Conservation (phyloP, 2,113 vertebrate genomes). For the Madoqua kirkii region DNA sequence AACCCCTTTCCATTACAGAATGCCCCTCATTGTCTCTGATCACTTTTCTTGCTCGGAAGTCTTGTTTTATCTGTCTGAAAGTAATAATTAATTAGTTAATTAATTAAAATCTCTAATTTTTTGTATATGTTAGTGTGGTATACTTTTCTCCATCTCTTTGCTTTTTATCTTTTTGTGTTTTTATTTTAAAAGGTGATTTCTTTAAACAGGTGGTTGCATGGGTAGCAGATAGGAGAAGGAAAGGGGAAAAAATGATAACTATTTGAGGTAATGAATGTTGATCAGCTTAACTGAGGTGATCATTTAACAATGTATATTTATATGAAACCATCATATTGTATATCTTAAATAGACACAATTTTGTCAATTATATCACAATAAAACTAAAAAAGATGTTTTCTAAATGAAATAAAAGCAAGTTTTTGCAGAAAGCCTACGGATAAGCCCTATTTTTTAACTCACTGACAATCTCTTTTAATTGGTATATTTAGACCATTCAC, state of each 20-base stretch:
- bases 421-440: neutral
- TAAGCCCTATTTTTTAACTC: neutral
- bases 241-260: neutral
- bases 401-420: neutral
- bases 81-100: neutral
- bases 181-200: neutral
- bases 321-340: neutral
- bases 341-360: neutral
- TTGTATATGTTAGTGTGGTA: neutral
- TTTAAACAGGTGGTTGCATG: neutral
- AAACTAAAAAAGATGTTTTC: neutral
- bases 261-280: neutral
- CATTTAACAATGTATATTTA: neutral
- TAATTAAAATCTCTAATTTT: neutral
- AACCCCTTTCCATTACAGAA: neutral
- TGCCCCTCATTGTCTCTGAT: neutral
- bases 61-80: neutral
- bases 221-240: neutral
- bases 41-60: neutral
- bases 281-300: neutral
- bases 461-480: neutral
- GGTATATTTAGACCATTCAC: neutral
- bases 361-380: neutral
- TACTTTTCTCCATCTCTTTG: neutral
- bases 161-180: neutral